Conservation (phyloP, 2,797 vertebrate genomes). For the Glyptemys insculpta region DNA sequence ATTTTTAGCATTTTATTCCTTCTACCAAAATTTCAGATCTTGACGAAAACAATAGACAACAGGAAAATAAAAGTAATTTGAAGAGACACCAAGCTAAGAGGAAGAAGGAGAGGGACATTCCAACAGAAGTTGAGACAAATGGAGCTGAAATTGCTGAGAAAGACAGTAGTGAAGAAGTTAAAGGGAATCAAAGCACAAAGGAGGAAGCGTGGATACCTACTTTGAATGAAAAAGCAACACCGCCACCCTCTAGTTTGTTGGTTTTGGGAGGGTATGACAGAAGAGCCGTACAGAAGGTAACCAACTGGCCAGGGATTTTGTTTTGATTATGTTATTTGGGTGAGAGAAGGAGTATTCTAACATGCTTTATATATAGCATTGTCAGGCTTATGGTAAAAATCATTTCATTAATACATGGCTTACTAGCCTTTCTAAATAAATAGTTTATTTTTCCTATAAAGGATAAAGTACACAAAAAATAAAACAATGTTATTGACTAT, state of each 20-base stretch:
- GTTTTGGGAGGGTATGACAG: conserved; percentile 86
- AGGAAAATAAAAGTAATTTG: not conserved
- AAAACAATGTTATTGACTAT: not conserved
- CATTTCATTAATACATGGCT: accelerated
- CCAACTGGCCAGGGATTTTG: not conserved
- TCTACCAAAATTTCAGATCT: conserved; percentile 5
- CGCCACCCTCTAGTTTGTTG: conserved; percentile 56
- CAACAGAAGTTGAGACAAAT: not conserved
- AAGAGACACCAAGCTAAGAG: not conserved
- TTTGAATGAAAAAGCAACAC: not conserved
- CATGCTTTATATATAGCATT: accelerated
- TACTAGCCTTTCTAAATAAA: not conserved
- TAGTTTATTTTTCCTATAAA: not conserved
- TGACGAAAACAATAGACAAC: not conserved
- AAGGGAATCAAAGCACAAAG: not conserved
- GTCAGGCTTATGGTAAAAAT: not conserved
- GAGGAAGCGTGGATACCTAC: not conserved
- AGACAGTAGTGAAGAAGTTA: not conserved
- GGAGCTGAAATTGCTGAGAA: not conserved
- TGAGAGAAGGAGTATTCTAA: not conserved
- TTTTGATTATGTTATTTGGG: not conserved
- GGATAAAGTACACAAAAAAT: not conserved
- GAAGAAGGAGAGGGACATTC: not conserved
- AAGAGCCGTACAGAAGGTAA: conserved; percentile 87
- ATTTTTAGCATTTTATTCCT: not conserved